Base-by-base conservation (phyloP, 2,888 invertebrate genomes). In the Hirtodrosophila histrioides region DNA sequence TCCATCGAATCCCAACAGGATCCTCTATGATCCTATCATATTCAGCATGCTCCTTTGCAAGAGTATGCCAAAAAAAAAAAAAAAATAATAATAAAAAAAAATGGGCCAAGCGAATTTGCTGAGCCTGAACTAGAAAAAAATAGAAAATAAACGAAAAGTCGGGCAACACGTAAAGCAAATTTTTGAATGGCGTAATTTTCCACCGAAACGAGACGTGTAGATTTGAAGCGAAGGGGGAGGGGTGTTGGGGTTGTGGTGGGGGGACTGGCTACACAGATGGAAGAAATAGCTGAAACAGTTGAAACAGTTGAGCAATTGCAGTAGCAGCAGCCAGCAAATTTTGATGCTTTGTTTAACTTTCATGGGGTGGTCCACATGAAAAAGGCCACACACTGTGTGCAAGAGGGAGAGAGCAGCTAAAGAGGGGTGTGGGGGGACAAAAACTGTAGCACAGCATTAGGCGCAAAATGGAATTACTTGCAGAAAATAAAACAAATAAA, bases 171-270 rank as follows among this genome's bases (percentile, higher is more conserved):
- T 75, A 83, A 57, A 70, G 69, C 64, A 75, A 78, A 78, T 82
- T 82, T 80, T 82, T 78, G 78, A 83, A 81, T 81, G 80, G 69
- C 73, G 80, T 73, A 81, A 83, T 83, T 81, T 78, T 67, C 56
- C 51, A 69, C 54, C 71, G 46, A 61, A 72, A 75, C 67, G 74
- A 74, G 65, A 74, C 66, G 75, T 69, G 76, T 74, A 74, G 65
- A 61, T 56, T 54, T 46, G 29, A 24, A 58, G 48, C 11, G 24
- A 11, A 11, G 7, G 40, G 9, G 5, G 2, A 9, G 9, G n/a
- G 12, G 24, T 9, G 27, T 7, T 3, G 2, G 45, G 29, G 17
- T 24, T 46, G n/a, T 29, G 29, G 11, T 4, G n/a, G 23, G 2
- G 48, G 51, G 36, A 33, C 40, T 45, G 17, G 17, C 17, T 33